Evolutionary conservation across 1,140 invertebrate genomes (phyloP), one percentile per base, ranked within the genome.

Genomic region (Drosophila grimshawi): DNA sequence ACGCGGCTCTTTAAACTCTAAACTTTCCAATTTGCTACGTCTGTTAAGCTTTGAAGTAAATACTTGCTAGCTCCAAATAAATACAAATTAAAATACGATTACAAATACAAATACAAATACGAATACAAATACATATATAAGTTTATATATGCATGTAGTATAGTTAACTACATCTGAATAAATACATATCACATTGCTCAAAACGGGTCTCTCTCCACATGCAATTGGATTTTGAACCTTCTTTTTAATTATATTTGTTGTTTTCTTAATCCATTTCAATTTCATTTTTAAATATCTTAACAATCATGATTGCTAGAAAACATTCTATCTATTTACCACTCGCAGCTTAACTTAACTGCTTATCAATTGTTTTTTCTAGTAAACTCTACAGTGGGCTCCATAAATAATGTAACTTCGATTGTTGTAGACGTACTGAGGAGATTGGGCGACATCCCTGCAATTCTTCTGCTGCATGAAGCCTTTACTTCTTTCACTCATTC

Each of bases 141-240:
- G 45, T 62, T 33, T 11, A 10, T 45, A 30, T 33, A 37, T 67
- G 33, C 37, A 27, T 53, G 10, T 59, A 32, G 11, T 57, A 32
- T 59, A 48, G 35, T 59, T 72, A 68, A 49, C 45, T 57, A 67
- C 41, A 64, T 71, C 59, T 45, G 11, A 71, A 52, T 67, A 72
- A 67, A 53, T 67, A 51, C 66, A 72, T 86, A 86, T 86, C 82
- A 86, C 82, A 88, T 72, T 79, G 76, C 70, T 81, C 74, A 55
- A 81, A 53, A 56, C 8, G n/a, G 65, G 64, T 64, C 48, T 37
- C 48, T 11, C 30, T 48, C 43, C 59, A 62, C 10, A 37, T 62
- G 46, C 33, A 33, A 57, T 77, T 19, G 19, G 19, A 19, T 19
- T 1, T 19, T 19, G 19, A 19, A 19, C 19, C 19, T 19, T 19